Percentiles rank a stretch among this genome's conserved stretches.
Conservation (phyloP, 2,113 vertebrate genomes). For the Mustelus asterias region DNA sequence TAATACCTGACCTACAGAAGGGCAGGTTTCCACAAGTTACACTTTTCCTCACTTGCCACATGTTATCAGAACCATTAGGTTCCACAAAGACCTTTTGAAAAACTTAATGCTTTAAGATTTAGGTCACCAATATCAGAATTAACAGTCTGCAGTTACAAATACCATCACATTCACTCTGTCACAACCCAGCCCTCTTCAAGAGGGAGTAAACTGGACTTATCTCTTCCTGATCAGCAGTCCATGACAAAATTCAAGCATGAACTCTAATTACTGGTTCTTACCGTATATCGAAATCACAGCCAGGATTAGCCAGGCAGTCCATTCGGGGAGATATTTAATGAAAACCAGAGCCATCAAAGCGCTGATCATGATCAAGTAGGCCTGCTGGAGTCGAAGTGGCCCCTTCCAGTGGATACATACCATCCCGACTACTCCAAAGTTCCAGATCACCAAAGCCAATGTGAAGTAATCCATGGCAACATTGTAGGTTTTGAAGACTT, state of each 20-base stretch:
- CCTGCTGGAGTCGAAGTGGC: constrained; percentile 90
- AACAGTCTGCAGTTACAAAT: background rate
- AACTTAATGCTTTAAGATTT: background rate
- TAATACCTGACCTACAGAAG: background rate
- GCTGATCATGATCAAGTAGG: constrained; percentile 98
- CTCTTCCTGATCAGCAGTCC: background rate
- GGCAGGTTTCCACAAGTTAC: background rate
- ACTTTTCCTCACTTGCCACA: background rate
- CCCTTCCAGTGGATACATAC: constrained; percentile 98
- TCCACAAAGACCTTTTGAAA: background rate
- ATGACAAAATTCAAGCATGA: background rate
- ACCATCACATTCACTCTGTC: background rate
- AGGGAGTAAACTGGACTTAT: background rate
- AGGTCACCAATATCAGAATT: background rate
- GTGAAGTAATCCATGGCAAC: constrained; percentile 95
- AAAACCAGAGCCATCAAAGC: constrained; percentile 98
- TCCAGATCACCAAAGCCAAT: constrained; percentile 84
- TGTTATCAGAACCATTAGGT: too few species aligned
- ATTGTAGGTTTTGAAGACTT: constrained; percentile 98
- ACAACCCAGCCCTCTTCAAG: background rate
- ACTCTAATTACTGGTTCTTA: constrained; percentile 50
- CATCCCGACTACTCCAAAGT: constrained; percentile 97
- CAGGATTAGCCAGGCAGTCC: constrained; percentile 97
- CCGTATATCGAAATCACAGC: constrained; percentile 96
- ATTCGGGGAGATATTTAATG: constrained; percentile 97